Evolutionary conservation across 2,113 vertebrate genomes (phyloP), one percentile per base, ranked within the genome.

Genomic region (Perccottus glenii): DNA sequence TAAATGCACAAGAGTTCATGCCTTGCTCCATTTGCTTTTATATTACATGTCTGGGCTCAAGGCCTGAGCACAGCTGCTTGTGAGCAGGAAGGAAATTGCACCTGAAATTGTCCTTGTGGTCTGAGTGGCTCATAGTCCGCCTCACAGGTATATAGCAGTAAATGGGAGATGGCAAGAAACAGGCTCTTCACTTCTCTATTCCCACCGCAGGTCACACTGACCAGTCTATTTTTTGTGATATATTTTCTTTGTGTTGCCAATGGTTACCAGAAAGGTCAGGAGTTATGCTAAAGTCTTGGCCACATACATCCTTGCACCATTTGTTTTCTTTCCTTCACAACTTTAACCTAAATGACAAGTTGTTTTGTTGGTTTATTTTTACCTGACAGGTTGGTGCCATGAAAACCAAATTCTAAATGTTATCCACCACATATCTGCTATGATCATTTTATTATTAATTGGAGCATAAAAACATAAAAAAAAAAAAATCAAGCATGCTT

Each of bases 91-190:
- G 80, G 75, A 87, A 85, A 88, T 88, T 86, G 78, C 78, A 75
- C 74, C 81, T 85, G 76, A 85, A 83, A 88, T 90, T 89, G 87
- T 50, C 62, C 75, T 70, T 19, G 77, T 52, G 74, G 73, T 82
- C 72, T 71, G 83, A 84, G 83, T 65, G 79, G 70, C 67, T 71
- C 40, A 36, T 59, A 58, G 75, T 60, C 62, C 69, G 75, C 67
- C 71, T 73, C 38, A 8, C 33, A 71, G 57, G 66, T 67, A 77
- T 75, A n/a, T 55, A 77, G 53, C 65, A 77, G 82, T 57, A 78
- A 82, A 88, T 73, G 77, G 75, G 47, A 82, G 44, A 67, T 56
- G 73, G 44, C 51, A 60, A 73, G 19, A 60, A 75, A 71, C 33
- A 27, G 67, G 46, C 70, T 62, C 33, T 76, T 69, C 47, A 46